phyloP scores from a whole-genome alignment of 2,888 invertebrate species.

The Spilosoma lubricipeda region DNA sequence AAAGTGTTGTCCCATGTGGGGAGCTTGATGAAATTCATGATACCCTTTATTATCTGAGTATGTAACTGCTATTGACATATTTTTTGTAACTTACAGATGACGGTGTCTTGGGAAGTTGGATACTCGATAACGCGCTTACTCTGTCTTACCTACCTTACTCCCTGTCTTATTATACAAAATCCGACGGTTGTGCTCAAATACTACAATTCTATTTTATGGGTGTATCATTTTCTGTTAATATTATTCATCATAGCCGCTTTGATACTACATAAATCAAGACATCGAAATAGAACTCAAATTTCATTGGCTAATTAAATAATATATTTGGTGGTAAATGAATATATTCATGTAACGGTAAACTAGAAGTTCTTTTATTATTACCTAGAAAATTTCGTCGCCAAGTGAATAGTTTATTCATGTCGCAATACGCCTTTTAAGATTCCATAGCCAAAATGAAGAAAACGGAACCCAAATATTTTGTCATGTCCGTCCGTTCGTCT shows the following conservation, averaged over 20 bases:
- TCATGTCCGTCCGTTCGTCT: too few relatives aligned
- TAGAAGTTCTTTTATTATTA: background rate
- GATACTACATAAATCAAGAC: constrained; percentile 39
- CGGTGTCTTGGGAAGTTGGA: constrained; percentile 85
- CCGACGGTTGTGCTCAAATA: constrained; percentile 60
- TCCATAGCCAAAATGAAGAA: too few relatives aligned
- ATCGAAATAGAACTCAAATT: background rate
- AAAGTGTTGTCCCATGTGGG: too few relatives aligned
- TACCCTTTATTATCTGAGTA: too few relatives aligned
- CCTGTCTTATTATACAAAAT: constrained; percentile 69
- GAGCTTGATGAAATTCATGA: too few relatives aligned
- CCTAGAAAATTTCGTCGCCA: background rate
- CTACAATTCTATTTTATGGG: constrained; percentile 80
- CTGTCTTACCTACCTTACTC: constrained; percentile 76
- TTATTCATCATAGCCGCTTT: constrained; percentile 61
- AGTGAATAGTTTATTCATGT: too few relatives aligned
- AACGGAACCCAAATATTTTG: too few relatives aligned
- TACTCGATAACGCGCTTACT: constrained; percentile 78
- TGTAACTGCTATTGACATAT: background rate
- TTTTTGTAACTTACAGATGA: constrained; percentile 77
- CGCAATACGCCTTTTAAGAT: too few relatives aligned
- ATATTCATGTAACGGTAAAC: background rate
- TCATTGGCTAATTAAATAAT: background rate
- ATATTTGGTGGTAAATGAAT: constrained; percentile 8
- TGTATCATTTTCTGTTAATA: constrained; percentile 70